phyloP scores from a whole-genome alignment of 23 tunicate species.

The Ciona savignyi region DNA sequence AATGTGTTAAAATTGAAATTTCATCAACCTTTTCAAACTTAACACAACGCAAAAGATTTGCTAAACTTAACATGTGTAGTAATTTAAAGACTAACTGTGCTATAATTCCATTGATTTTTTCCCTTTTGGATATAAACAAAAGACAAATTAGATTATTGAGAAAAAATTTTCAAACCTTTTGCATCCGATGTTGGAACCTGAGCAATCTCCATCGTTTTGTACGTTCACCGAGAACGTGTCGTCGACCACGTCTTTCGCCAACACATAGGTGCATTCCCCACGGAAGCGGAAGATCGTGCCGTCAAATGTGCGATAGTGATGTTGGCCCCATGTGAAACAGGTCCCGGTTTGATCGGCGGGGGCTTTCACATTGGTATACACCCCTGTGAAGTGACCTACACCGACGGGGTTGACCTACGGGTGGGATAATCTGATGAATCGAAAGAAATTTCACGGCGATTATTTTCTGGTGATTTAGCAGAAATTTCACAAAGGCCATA shows the following conservation, averaged over 20 bases:
- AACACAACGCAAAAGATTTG: no score
- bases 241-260: constrained; percentile 76
- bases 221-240: constrained; percentile 80
- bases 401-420: constrained; percentile 75
- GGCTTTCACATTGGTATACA: constrained; percentile 89
- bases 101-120: no score
- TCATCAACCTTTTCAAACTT: no score
- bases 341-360: constrained; percentile 94
- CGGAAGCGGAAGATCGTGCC: constrained; percentile 83
- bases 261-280: constrained; percentile 86
- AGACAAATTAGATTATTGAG: no score
- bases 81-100: no score
- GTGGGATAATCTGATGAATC: background rate
- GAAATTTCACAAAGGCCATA: no score
- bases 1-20: no score
- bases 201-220: constrained; percentile 77
- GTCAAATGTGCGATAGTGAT: constrained; percentile 97
- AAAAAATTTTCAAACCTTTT: constrained; percentile 54
- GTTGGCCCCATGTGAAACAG: constrained; percentile 99
- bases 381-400: constrained; percentile 89
- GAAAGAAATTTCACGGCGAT: no score
- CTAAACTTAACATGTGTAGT: no score
- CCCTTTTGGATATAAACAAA: no score
- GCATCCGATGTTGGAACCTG: constrained; percentile 60
- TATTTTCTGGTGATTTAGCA: no score